These are phyloP conservation scores for Odobenus rosmarus DNA, from an alignment of 2,113 vertebrate species.

Conservation along the genomic window DNA sequence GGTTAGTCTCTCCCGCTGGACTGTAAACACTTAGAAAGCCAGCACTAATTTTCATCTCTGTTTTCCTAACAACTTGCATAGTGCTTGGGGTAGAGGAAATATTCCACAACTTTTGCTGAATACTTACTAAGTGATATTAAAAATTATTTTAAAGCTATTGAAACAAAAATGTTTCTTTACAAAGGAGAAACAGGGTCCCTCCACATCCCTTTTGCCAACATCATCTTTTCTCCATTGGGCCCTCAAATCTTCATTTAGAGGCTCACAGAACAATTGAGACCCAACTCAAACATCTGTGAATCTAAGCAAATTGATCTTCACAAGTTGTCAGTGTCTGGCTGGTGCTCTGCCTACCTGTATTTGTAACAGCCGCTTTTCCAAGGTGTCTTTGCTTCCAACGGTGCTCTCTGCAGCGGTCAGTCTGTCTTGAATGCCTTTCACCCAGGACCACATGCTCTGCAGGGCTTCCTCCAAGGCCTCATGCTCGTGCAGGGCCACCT, in stretches of 20 bases:
- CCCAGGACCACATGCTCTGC: slow-evolving; percentile 92
- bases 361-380: slow-evolving; percentile 91
- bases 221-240: not conserved
- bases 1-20: not conserved
- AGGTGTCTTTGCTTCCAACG: slow-evolving; percentile 89
- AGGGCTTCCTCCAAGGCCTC: slow-evolving; percentile 93
- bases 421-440: slow-evolving; percentile 91
- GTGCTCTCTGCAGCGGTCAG: slow-evolving; percentile 91
- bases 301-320: rapidly evolving
- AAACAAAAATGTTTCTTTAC: not conserved
- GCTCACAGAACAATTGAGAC: not conserved
- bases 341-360: slow-evolving; percentile 89
- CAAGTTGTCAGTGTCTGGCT: not conserved
- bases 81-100: not conserved
- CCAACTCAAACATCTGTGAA: rapidly evolving
- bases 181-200: not conserved
- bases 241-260: not conserved
- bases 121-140: not conserved
- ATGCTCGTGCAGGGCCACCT: slow-evolving; percentile 94
- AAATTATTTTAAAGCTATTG: not conserved
- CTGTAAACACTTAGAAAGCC: not conserved
- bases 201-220: not conserved
- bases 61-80: too few species aligned
- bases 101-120: not conserved
- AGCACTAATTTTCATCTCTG: too few species aligned